These are phyloP conservation scores for Tetragonisca angustula DNA, from an alignment of 2,888 invertebrate genomes.

Conservation along the genomic window DNA sequence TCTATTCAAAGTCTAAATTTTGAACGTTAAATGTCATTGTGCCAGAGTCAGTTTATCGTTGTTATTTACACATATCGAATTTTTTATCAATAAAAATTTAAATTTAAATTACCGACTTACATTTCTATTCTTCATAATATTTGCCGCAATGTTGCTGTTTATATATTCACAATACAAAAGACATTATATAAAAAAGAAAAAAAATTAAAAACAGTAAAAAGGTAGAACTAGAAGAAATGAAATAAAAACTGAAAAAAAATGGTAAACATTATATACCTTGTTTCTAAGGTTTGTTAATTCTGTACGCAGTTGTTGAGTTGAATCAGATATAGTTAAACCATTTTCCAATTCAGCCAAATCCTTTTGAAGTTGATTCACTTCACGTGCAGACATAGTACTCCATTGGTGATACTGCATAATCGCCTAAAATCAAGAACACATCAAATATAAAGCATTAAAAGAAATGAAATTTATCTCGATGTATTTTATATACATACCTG, in stretches of 20 bases:
- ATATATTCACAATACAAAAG: slow-evolving; percentile 25
- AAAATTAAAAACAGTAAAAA: background rate
- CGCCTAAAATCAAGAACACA: slow-evolving; percentile 74
- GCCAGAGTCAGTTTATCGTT: slow-evolving; percentile 58
- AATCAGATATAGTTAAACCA: slow-evolving; percentile 88
- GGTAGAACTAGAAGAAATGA: background rate
- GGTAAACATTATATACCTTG: slow-evolving; percentile 84
- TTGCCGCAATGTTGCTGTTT: slow-evolving; percentile 42
- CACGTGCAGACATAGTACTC: slow-evolving; percentile 90
- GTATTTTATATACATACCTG: slow-evolving; percentile 69
- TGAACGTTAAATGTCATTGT: slow-evolving; percentile 36
- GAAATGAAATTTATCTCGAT: background rate
- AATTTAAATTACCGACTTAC: slow-evolving; percentile 45
- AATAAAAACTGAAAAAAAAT: slow-evolving; percentile 3
- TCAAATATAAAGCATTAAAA: background rate
- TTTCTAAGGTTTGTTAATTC: slow-evolving; percentile 91
- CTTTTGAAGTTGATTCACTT: slow-evolving; percentile 90
- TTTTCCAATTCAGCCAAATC: slow-evolving; percentile 89
- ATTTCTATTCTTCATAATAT: slow-evolving; percentile 30
- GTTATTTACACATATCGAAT: slow-evolving; percentile 43
- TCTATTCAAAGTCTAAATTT: slow-evolving; percentile 77
- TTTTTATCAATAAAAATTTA: slow-evolving; percentile 32
- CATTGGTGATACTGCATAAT: slow-evolving; percentile 89
- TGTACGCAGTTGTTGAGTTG: slow-evolving; percentile 88
- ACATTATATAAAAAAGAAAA: slow-evolving; percentile 8